Evolutionary conservation across 2,888 invertebrate genomes (phyloP), one percentile per base, ranked within the genome.

Genomic region (Liposcelis brunnea): DNA sequence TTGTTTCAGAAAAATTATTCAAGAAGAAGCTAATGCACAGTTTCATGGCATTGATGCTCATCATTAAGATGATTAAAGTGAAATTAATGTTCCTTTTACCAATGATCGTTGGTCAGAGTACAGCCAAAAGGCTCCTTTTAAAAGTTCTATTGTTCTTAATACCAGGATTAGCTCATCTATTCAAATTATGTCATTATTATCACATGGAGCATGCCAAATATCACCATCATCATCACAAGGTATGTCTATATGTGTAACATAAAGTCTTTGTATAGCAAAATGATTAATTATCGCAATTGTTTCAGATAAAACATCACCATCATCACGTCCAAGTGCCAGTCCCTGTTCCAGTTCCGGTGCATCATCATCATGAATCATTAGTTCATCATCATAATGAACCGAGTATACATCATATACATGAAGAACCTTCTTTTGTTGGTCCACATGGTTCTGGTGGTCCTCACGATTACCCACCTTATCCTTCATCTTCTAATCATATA

Each of bases 161-260:
- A 64, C 86, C 86, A 1, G 82, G 83, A 0, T 62, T 87, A 49
- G 75, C 81, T 46, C 82, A 85, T 59, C 71, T 87, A 49, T 86
- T 86, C 67, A 86, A 85, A 60, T 66, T 86, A 12, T 87, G 86
- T 61, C 80, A 83, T 4, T 80, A 80, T 67, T 85, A 84, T 56
- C 81, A 83, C 52, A 74, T 78, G 54, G 72, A 71, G 50, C 76
- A 73, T 55, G 77, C 80, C 37, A 83, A 84, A 57, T 80, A 71
- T 55, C 84, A 86, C 59, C 84, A 84, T 54, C 84, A 84, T 56
- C 82, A 82, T 56, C 84, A 84, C 59, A 65, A 62, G 65, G 64
- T 58, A 48, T 43, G 42, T 12, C 31, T 14, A 18, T 42, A 34
- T 43, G 14, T 26, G n/a, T 16, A 43, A 26, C 26, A 26, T 6